Evolutionary conservation across 1,140 invertebrate species (phyloP).

Genomic region (Lepidostoma basale): DNA sequence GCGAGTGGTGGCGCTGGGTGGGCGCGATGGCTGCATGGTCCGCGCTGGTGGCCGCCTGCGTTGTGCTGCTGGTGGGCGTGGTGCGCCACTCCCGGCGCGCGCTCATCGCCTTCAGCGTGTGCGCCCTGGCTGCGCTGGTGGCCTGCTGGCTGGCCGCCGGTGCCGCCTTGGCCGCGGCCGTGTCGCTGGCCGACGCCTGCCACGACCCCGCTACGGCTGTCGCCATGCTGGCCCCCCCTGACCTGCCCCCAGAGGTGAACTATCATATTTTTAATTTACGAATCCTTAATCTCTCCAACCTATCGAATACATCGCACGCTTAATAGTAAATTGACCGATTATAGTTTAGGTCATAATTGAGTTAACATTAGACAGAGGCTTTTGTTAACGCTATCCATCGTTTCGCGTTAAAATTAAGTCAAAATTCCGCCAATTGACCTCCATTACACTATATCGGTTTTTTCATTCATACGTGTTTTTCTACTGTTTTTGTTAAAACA

Average conservation of each 20-base stretch:
- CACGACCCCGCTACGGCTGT: slow-evolving; percentile 80
- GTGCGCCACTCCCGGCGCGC: slow-evolving; percentile 82
- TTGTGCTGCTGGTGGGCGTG: slow-evolving; percentile 81
- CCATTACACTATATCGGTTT: no score
- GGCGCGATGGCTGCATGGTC: slow-evolving; percentile 78
- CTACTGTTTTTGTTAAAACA: no score
- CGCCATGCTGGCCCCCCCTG: slow-evolving; percentile 77
- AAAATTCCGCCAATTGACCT: no score
- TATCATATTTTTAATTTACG: not conserved
- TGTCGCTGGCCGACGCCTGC: slow-evolving; percentile 79
- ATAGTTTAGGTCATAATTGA: no score
- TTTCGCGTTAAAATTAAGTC: no score
- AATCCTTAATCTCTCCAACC: no score
- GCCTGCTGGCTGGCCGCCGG: slow-evolving; percentile 88
- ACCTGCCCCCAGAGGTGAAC: slow-evolving; percentile 64
- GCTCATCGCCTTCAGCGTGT: slow-evolving; percentile 80
- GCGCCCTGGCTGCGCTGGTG: slow-evolving; percentile 87
- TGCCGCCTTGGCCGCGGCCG: slow-evolving; percentile 78
- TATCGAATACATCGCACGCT: no score
- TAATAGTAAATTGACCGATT: no score
- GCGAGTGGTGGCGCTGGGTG: slow-evolving; percentile 75
- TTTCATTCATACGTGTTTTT: no score
- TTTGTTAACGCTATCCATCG: no score
- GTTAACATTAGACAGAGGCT: no score
- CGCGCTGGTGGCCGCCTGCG: slow-evolving; percentile 77